These are phyloP conservation scores for Galemys pyrenaicus DNA, from an alignment of 2,113 vertebrate genomes.

Conservation along the genomic window DNA sequence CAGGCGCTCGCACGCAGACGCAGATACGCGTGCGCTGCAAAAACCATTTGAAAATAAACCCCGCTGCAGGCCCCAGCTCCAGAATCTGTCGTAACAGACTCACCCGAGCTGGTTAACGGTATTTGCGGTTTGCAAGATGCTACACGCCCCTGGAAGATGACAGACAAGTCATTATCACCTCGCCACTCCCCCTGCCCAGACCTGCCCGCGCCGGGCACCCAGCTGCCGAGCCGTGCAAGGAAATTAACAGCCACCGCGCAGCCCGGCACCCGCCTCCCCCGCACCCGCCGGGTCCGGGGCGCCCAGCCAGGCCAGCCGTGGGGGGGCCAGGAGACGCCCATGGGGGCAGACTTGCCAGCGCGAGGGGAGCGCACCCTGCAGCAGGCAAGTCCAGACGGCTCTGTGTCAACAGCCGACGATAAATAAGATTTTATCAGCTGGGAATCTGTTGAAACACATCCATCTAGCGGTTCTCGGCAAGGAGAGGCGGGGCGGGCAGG, in stretches of 20 bases:
- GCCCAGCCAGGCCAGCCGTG: neutral
- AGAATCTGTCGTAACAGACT: slow-evolving; percentile 90
- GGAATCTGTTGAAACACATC: slow-evolving; percentile 89
- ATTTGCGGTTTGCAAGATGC: slow-evolving; percentile 93
- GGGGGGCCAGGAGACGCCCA: slow-evolving; percentile 69
- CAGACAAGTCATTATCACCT: slow-evolving; percentile 98
- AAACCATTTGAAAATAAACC: slow-evolving; percentile 72
- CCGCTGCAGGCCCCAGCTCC: slow-evolving; percentile 59
- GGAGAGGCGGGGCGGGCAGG: slow-evolving; percentile 17
- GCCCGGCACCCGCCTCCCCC: slow-evolving; percentile 63
- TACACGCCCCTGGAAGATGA: slow-evolving; percentile 91
- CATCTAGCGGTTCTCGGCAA: slow-evolving; percentile 86
- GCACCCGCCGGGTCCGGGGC: neutral
- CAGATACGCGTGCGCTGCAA: slow-evolving; percentile 55
- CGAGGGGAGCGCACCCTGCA: slow-evolving; percentile 75
- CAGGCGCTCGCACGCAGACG: fast-evolving
- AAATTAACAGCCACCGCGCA: slow-evolving; percentile 85
- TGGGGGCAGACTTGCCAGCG: slow-evolving; percentile 84
- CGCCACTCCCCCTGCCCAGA: slow-evolving; percentile 89
- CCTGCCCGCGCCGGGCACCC: slow-evolving; percentile 89
- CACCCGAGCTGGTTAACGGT: slow-evolving; percentile 91
- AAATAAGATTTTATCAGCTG: slow-evolving; percentile 88
- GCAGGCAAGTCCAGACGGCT: slow-evolving; percentile 87
- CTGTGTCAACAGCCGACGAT: slow-evolving; percentile 87
- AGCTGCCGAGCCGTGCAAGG: slow-evolving; percentile 81